These are phyloP conservation scores for Acanthornis magna DNA, from an alignment of 2,797 vertebrate species.

Conservation along the genomic window DNA sequence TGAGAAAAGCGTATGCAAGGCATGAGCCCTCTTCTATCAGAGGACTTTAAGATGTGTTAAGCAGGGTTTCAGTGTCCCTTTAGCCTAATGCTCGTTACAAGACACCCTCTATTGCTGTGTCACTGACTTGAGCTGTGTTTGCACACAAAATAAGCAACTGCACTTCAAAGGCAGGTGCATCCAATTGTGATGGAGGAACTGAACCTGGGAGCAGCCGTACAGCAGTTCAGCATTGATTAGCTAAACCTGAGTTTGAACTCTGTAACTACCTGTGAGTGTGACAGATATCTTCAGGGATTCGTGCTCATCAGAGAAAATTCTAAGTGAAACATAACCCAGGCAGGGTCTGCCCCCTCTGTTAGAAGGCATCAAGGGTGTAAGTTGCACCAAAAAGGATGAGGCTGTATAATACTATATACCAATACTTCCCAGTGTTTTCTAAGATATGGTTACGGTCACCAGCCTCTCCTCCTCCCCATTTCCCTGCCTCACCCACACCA, in stretches of 20 bases:
- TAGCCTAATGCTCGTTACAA: not conserved
- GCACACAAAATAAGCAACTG: not conserved
- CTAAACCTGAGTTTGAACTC: not conserved
- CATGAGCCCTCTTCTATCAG: not conserved
- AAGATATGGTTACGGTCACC: not conserved
- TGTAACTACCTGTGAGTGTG: not conserved
- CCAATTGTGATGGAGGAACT: not conserved
- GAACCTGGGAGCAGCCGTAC: not conserved
- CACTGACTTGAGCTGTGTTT: not conserved
- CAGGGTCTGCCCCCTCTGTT: not conserved
- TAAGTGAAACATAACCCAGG: not conserved
- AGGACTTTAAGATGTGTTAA: not conserved
- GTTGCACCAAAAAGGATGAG: not conserved
- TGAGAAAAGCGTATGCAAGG: not conserved
- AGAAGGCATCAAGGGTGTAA: not conserved
- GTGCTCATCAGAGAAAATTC: not conserved
- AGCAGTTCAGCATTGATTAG: not conserved
- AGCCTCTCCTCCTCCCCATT: not conserved
- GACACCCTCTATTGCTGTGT: not conserved
- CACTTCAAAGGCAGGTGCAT: not conserved
- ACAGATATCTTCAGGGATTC: not conserved
- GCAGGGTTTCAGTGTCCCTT: not conserved
- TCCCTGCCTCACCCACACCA: not conserved
- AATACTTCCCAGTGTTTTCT: not conserved
- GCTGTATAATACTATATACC: not conserved